Evolutionary conservation across 2,888 invertebrate species (phyloP), one percentile per base, ranked within the genome.

Genomic region (Flexamia atlantica): DNA sequence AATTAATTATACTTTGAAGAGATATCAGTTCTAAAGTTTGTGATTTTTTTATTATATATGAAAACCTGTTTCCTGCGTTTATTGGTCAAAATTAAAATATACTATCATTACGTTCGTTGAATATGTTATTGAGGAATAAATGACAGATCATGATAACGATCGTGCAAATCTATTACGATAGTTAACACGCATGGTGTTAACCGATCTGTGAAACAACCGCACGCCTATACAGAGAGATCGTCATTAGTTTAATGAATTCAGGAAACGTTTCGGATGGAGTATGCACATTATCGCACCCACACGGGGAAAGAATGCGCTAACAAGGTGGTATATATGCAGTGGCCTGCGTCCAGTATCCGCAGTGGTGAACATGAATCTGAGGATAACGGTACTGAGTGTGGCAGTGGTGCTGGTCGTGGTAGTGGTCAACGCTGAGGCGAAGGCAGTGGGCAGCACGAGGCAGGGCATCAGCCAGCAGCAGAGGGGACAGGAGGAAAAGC

Each of bases 251-350:
- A 70, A 70, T 70, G 17, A 30, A 9, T 28, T 40, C 40, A 70
- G 70, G 70, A 70, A 70, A 40, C 70, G 70, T 70, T 20, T 70
- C 70, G 70, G 70, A 40, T 40, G 70, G 70, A 5, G 20, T 70
- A 25, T 23, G 70, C 70, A 70, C 70, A 70, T 70, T 40, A 70
- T 70, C 70, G 70, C 40, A n/a, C 64, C 17, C 64, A 30, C 30
- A 64, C 14, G 64, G 4, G 36, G 7, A 70, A 40, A 20, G 70
- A 70, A 70, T 70, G 70, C 28, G 23, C 40, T 70, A 70, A 70
- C 70, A 40, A 70, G 70, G 23, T 5, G 10, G 70, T 70, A 70
- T 70, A 70, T 20, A 70, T 14, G 70, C 40, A 23, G 36, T 40
- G 70, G 70, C 36, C 70, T 40, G 70, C 40, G 20, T 70, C 70